phyloP scores from a whole-genome alignment of 2,113 vertebrate species.

The Rhabdomys dilectus region DNA sequence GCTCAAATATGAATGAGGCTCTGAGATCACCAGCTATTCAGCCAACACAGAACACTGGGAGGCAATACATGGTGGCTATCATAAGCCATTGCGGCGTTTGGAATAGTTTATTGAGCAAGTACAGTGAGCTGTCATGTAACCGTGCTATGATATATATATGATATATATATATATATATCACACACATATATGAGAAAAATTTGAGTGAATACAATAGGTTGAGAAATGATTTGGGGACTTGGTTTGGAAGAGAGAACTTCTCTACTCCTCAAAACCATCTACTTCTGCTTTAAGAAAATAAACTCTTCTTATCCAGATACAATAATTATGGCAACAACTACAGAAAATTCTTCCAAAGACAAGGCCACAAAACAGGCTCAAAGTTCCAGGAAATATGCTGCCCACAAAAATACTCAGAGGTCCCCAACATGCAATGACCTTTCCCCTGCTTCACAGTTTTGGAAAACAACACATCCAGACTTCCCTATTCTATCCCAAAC shows the following conservation, averaged over 20 bases:
- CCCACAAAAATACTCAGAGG: neutral
- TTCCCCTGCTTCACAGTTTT: neutral
- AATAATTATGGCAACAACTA: neutral
- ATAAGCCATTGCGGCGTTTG: neutral
- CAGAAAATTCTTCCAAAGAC: neutral
- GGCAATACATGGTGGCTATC: neutral
- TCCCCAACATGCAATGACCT: neutral
- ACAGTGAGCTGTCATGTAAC: neutral
- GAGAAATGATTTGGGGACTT: neutral
- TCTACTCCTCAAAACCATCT: conserved; percentile 5
- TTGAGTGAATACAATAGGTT: neutral
- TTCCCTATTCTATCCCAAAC: neutral
- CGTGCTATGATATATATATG: neutral
- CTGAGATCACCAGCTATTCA: neutral
- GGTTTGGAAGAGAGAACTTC: neutral
- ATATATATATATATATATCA: neutral
- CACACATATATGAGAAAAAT: neutral
- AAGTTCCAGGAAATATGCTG: neutral
- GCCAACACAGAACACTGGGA: neutral
- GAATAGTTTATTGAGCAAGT: neutral
- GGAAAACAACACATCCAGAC: neutral
- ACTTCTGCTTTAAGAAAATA: conserved; percentile 25
- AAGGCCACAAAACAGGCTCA: neutral
- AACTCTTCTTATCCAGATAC: neutral
- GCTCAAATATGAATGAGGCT: neutral